Conservation (phyloP, 2,113 vertebrate genomes). For the Phalacrocorax brasilianus region DNA sequence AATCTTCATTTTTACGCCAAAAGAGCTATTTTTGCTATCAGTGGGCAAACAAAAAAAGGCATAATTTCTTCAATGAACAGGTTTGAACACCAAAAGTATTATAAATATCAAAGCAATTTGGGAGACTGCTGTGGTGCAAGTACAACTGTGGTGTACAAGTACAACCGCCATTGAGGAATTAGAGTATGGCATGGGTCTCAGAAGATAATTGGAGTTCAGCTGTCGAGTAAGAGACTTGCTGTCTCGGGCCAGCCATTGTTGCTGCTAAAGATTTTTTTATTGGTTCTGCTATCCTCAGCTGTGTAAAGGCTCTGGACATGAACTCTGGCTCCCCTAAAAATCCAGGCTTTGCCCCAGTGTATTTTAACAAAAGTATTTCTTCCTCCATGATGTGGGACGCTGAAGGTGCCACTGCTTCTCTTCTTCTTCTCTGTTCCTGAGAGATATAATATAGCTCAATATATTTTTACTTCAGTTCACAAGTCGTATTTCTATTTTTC, state of each 20-base stretch:
- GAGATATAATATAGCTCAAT: neutral
- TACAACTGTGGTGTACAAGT: no score
- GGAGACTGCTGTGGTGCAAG: neutral
- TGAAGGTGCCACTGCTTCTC: neutral
- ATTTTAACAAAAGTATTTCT: neutral
- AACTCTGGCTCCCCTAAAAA: neutral
- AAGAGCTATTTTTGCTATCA: neutral
- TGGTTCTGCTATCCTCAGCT: neutral
- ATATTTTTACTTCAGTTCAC: conserved; percentile 8
- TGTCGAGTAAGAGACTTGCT: neutral
- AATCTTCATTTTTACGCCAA: neutral
- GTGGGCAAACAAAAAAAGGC: neutral
- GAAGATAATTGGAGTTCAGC: neutral
- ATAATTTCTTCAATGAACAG: neutral
- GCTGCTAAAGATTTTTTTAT: neutral
- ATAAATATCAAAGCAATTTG: neutral
- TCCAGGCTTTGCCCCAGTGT: neutral
- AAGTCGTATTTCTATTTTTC: conserved; percentile 11
- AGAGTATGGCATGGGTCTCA: neutral
- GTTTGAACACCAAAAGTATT: neutral
- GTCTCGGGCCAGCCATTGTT: neutral
- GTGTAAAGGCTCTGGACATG: neutral
- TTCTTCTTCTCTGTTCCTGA: neutral
- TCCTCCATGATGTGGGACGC: accelerated
- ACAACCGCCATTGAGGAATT: neutral